These are phyloP conservation scores for Tuberolachnus salignus DNA, from an alignment of 2,888 invertebrate species.

Conservation along the genomic window DNA sequence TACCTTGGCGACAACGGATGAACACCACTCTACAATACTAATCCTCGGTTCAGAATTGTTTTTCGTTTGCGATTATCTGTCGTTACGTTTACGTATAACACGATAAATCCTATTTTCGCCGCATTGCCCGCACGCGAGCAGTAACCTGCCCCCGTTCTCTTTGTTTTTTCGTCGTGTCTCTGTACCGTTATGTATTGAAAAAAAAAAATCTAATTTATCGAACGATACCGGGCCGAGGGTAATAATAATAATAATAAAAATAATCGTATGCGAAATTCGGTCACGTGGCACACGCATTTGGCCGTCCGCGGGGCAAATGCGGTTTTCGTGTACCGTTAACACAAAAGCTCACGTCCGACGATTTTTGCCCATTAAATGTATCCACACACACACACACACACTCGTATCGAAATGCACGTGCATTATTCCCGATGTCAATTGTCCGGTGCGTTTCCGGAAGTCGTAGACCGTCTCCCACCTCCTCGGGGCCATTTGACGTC, in stretches of 20 bases:
- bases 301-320: slow-evolving; percentile 36
- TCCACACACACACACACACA: not conserved
- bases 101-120: too few relatives aligned
- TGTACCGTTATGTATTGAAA: too few relatives aligned
- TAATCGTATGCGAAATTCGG: slow-evolving; percentile 9
- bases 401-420: slow-evolving; percentile 13
- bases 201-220: too few relatives aligned
- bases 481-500: not conserved
- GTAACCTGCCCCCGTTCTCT: too few relatives aligned
- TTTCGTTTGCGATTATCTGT: too few relatives aligned
- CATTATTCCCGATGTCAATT: slow-evolving; percentile 35
- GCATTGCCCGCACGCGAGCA: too few relatives aligned
- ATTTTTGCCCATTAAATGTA: slow-evolving; percentile 46
- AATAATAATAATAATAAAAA: slow-evolving; percentile 1
- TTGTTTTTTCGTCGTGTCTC: too few relatives aligned
- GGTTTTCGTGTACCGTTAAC: slow-evolving; percentile 48
- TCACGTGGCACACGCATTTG: not conserved
- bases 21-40: too few relatives aligned
- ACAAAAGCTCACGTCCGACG: slow-evolving; percentile 43
- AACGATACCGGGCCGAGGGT: not conserved
- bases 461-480: not conserved
- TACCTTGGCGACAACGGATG: too few relatives aligned
- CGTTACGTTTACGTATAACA: too few relatives aligned
- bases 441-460: slow-evolving; percentile 23
- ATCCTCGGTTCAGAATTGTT: too few relatives aligned